Base-by-base conservation (phyloP, 1,140 invertebrate species). In the Trachymyrmex septentrionalis region DNA sequence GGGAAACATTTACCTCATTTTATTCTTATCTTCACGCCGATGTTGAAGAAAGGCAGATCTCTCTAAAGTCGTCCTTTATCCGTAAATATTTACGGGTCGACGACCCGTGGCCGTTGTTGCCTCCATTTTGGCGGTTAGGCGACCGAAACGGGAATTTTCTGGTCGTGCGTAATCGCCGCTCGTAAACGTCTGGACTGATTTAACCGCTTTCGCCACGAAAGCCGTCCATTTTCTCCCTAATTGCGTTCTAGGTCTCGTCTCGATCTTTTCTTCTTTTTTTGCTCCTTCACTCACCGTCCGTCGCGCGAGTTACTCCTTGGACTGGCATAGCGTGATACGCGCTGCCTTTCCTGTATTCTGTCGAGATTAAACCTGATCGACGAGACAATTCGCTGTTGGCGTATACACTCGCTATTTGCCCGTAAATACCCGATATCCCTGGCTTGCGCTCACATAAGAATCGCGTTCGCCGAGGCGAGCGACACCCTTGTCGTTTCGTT, bases 131-230 rank as follows among this genome's bases (percentile, higher is more conserved):
- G 61, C 16, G 67, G 66, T 9, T 77, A 86, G 75, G 73, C 90
- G 89, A 91, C 86, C 86, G 85, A 77, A 77, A 21, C 50, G 81
- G 86, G 88, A 91, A 90, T 93, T 91, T 92, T 90, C 88, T 87
- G 71, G 66, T 63, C 59, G 73, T 63, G 78, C 82, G 88, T 91
- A 88, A 91, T 87, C 81, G 77, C 21, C 67, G 85, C 87, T 92
- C 90, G 92, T 93, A 93, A 93, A 93, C 81, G 92, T 93, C 89
- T 67, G 53, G 80, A 86, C 88, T 93, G 92, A 93, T 93, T 93
- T 93, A 93, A 88, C 81, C 85, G 90, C 85, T 91, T 89, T 91
- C 88, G 88, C 71, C 86, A 27, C 87, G 87, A 89, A 87, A 81
- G 77, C 86, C 89, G 87, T 92, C 86, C 85, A 92, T 93, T 91